Evolutionary conservation across 23 tunicate species (phyloP).

Genomic region (Pegea sp.): DNA sequence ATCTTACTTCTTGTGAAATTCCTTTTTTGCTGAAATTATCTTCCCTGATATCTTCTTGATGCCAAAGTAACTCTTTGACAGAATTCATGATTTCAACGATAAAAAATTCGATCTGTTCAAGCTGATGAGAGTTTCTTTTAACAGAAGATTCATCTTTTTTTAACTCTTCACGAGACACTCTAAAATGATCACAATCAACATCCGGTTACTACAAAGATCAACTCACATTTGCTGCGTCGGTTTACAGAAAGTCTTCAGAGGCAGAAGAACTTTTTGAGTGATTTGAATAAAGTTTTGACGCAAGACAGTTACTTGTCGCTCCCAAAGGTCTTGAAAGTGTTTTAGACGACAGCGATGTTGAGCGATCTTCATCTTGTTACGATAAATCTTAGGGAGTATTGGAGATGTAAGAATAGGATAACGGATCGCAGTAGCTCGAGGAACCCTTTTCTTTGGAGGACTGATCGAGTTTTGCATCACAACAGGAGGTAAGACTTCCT

Average conservation of each 20-base stretch:
- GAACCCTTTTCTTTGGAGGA: constrained; percentile 1
- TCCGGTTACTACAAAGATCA: background rate
- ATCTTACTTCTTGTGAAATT: constrained; percentile 19
- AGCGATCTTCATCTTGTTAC: background rate
- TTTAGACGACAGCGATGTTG: constrained; percentile 12
- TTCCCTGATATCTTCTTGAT: constrained; percentile 7
- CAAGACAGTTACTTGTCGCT: constrained; percentile 10
- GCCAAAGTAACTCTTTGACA: constrained; percentile 42
- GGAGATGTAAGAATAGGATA: background rate
- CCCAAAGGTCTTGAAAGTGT: constrained; percentile 26
- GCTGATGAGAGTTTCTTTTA: background rate
- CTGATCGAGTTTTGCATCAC: constrained; percentile 8
- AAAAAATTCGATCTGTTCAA: constrained; percentile 18
- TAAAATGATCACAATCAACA: constrained; percentile 1
- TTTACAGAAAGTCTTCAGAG: constrained; percentile 69
- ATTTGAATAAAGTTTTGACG: constrained; percentile 29
- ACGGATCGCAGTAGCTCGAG: constrained; percentile 2
- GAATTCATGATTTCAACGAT: constrained; percentile 46
- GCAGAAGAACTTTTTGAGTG: constrained; percentile 53
- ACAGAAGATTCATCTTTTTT: too few species aligned
- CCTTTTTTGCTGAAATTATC: constrained; percentile 11
- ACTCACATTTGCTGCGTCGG: constrained; percentile 6
- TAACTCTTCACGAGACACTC: too few species aligned
- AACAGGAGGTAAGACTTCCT: background rate
- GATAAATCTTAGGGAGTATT: background rate